Conservation (phyloP, 2,888 invertebrate species). For the Stenoptilia bipunctidactyla region DNA sequence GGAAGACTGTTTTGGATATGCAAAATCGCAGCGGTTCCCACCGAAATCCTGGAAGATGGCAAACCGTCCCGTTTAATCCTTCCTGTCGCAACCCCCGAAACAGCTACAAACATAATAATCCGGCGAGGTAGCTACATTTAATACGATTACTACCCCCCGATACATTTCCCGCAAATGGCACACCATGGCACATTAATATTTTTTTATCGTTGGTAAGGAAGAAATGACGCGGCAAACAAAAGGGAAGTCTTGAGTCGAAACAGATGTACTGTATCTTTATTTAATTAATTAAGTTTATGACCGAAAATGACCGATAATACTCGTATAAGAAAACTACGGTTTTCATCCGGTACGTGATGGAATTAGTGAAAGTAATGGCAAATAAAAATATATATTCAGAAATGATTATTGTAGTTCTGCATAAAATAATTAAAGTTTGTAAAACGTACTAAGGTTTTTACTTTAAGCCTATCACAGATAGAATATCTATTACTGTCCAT, state of each 20-base stretch:
- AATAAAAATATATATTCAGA: too few species aligned
- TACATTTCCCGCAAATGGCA: constrained; percentile 37
- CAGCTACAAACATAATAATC: constrained; percentile 32
- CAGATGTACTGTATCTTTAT: constrained; percentile 28
- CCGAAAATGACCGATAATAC: background rate
- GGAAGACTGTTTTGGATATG: too few species aligned
- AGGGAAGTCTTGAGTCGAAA: constrained; percentile 36
- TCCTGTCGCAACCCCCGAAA: background rate
- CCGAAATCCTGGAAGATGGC: background rate
- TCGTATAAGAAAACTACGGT: background rate
- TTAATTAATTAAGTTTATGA: background rate
- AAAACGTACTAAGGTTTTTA: too few species aligned
- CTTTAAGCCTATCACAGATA: too few species aligned
- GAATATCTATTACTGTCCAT: background rate
- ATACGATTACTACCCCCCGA: constrained; percentile 37
- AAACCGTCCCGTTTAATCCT: background rate
- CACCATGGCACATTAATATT: constrained; percentile 50
- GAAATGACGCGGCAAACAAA: constrained; percentile 61
- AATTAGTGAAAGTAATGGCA: background rate
- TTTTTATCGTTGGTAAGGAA: constrained; percentile 48
- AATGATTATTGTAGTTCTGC: too few species aligned
- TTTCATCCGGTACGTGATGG: background rate
- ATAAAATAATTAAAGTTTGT: too few species aligned
- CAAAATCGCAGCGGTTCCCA: too few species aligned
- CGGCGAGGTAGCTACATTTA: background rate